Percentiles rank a stretch among this genome's conserved stretches.
Evolutionary conservation across 2,888 invertebrate genomes (phyloP).

Genomic region (Willowsia nigromaculata): DNA sequence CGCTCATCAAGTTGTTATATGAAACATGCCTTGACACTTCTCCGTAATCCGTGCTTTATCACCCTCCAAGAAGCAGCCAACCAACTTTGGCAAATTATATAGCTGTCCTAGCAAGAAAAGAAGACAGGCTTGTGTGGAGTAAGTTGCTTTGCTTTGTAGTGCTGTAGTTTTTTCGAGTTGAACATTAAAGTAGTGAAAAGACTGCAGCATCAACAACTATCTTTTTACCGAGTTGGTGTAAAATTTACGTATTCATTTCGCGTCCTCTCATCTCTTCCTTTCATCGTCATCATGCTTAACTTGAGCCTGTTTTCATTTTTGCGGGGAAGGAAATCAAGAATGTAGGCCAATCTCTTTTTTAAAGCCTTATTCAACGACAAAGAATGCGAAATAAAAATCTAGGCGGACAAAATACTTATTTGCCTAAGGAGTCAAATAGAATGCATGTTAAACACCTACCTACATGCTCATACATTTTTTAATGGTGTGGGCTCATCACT

Average conservation of each 20-base stretch:
- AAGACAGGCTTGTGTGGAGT: not conserved
- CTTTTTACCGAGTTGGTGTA: conserved; percentile 12
- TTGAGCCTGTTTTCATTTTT: conserved; percentile 41
- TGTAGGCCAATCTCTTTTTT: conserved; percentile 66
- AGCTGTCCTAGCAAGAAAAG: not conserved
- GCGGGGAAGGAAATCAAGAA: conserved; percentile 48
- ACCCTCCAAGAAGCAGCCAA: conserved; percentile 16
- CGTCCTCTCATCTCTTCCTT: conserved; percentile 29
- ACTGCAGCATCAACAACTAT: not conserved
- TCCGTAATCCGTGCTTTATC: conserved; percentile 68
- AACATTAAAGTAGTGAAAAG: not conserved
- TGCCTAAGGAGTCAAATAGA: not conserved
- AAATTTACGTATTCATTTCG: conserved; percentile 49
- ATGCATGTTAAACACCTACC: conserved; percentile 30
- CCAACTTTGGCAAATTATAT: conserved; percentile 15
- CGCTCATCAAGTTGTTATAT: conserved; percentile 69
- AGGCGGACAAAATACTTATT: conserved; percentile 2
- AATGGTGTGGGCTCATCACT: conserved; percentile 18
- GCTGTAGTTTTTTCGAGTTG: not conserved
- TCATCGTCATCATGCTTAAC: conserved; percentile 20
- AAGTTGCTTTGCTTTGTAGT: not conserved
- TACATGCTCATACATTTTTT: conserved; percentile 4
- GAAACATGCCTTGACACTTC: conserved; percentile 66
- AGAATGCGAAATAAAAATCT: conserved; percentile 45
- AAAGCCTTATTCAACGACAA: conserved; percentile 53